Conservation (phyloP, 2,113 vertebrate genomes). For the Pristiophorus japonicus region DNA sequence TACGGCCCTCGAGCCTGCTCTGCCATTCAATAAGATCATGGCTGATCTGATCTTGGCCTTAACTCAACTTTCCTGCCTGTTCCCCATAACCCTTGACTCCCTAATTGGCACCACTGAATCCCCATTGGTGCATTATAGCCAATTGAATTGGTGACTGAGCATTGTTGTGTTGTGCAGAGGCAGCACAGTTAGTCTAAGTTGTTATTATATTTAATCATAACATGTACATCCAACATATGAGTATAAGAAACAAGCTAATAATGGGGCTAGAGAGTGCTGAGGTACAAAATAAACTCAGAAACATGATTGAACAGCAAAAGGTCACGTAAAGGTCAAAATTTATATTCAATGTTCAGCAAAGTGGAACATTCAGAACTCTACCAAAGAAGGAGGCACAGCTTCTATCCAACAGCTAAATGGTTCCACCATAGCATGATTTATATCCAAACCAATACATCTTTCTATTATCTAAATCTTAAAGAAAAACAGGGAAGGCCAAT, state of each 20-base stretch:
- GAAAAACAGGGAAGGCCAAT: neutral
- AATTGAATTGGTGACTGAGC: neutral
- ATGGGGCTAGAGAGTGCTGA: neutral
- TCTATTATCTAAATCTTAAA: neutral
- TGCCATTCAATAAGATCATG: too few species aligned
- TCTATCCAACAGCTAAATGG: neutral
- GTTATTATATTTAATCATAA: neutral
- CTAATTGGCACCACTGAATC: neutral
- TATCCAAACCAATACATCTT: neutral
- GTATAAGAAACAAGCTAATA: neutral
- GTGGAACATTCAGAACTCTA: neutral
- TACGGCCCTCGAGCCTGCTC: too few species aligned
- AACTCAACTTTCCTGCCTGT: too few species aligned
- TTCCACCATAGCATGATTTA: neutral
- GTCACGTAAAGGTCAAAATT: neutral
- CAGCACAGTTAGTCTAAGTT: neutral
- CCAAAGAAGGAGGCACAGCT: neutral
- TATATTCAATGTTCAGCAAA: neutral
- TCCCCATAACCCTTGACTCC: too few species aligned
- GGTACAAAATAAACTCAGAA: neutral
- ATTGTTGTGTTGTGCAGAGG: neutral
- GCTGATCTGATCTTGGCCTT: too few species aligned
- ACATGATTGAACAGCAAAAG: neutral
- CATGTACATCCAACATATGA: neutral
- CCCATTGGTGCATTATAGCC: neutral